Conservation (phyloP, 2,888 invertebrate species). For the Hydraecia micacea region DNA sequence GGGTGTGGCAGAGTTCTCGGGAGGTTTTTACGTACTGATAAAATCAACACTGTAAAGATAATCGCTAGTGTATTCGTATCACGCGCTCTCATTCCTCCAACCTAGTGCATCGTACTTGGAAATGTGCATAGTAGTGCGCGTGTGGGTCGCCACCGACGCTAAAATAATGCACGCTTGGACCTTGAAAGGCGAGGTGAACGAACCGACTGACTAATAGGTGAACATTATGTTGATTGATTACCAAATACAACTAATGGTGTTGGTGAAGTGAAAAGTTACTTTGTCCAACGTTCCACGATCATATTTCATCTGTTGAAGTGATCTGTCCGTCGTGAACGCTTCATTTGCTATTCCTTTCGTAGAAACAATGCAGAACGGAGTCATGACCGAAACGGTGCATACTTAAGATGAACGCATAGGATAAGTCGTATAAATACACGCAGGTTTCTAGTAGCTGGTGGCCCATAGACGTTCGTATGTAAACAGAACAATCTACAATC, state of each 20-base stretch:
- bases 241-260: constrained; percentile 75
- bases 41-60: constrained; percentile 80
- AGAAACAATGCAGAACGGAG: constrained; percentile 74
- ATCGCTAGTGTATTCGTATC: constrained; percentile 84
- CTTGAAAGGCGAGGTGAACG: constrained; percentile 86
- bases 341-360: constrained; percentile 74
- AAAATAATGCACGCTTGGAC: constrained; percentile 81
- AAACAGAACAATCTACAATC: constrained; percentile 87
- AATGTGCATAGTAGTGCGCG: constrained; percentile 84
- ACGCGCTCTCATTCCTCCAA: constrained; percentile 87
- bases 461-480: constrained; percentile 75
- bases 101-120: constrained; percentile 87
- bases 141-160: constrained; percentile 81
- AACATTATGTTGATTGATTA: constrained; percentile 83
- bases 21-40: constrained; percentile 80
- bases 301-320: constrained; percentile 70
- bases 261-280: constrained; percentile 72
- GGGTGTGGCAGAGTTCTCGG: constrained; percentile 79
- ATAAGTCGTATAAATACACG: constrained; percentile 78
- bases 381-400: constrained; percentile 76
- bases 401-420: constrained; percentile 81
- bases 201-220: constrained; percentile 77
- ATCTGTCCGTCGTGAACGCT: constrained; percentile 60
- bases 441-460: constrained; percentile 75
- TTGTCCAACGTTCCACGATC: constrained; percentile 70